Percentiles rank a stretch among this genome's conserved stretches.
Evolutionary conservation across 2,797 vertebrate species (phyloP).

Genomic region (Synanceia verrucosa): DNA sequence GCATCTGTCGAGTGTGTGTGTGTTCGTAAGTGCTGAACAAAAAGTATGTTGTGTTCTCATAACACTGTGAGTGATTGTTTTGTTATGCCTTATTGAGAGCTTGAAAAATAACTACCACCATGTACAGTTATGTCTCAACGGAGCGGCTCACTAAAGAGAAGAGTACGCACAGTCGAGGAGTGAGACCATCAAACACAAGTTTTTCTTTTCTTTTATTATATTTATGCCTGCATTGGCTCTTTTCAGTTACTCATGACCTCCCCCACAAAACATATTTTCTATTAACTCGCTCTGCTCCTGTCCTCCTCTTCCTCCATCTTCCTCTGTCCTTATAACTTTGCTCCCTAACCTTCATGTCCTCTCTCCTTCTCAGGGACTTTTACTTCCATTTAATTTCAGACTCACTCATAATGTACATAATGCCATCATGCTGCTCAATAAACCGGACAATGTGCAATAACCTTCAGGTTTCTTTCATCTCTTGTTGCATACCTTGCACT

Average conservation of each 20-base stretch:
- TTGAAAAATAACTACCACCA: conserved; percentile 17
- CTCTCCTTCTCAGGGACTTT: conserved; percentile 10
- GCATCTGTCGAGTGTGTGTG: conserved; percentile 17
- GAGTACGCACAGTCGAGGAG: background rate
- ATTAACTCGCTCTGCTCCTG: background rate
- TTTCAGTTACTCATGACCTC: background rate
- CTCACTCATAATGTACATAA: no score
- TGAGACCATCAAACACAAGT: background rate
- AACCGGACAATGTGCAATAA: no score
- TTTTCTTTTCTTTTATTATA: background rate
- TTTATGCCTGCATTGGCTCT: background rate
- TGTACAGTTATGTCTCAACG: conserved; percentile 4
- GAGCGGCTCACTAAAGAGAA: background rate
- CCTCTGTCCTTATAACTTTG: conserved; percentile 1
- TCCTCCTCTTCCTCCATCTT: background rate
- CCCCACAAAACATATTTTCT: background rate
- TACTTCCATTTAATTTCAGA: background rate
- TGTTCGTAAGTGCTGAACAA: background rate
- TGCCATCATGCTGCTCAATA: no score
- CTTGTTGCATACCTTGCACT: no score
- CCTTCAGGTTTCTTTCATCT: no score
- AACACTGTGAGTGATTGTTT: background rate
- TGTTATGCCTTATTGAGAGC: conserved; percentile 3
- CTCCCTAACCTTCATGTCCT: conserved; percentile 4
- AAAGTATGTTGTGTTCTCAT: conserved; percentile 21